phyloP scores from a whole-genome alignment of 2,113 vertebrate genomes.

The Candoia aspera region DNA sequence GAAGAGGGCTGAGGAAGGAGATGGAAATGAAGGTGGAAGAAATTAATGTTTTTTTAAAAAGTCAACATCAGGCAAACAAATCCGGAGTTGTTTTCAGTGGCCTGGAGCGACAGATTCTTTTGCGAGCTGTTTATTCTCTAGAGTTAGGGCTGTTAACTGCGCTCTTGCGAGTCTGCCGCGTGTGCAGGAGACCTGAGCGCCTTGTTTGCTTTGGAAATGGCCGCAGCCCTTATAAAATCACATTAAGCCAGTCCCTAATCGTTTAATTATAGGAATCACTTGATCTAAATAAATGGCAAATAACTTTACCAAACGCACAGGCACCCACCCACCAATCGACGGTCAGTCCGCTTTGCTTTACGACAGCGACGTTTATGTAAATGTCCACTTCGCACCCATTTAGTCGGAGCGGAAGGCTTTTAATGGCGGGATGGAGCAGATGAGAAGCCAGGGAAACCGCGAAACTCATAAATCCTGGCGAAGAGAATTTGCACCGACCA shows the following conservation, averaged over 20 bases:
- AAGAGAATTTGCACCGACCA: slow-evolving; percentile 48
- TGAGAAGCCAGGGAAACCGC: not conserved
- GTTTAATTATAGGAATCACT: slow-evolving; percentile 46
- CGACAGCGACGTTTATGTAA: slow-evolving; percentile 15
- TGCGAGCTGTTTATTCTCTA: slow-evolving; percentile 44
- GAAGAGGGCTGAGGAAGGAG: not conserved
- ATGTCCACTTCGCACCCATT: slow-evolving; percentile 12
- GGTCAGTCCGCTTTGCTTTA: not conserved
- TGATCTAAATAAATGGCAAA: slow-evolving; percentile 51
- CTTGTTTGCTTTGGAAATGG: slow-evolving; percentile 64
- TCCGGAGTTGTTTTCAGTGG: slow-evolving; percentile 56
- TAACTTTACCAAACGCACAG: not conserved
- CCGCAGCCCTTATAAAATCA: slow-evolving; percentile 51
- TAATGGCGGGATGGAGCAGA: slow-evolving; percentile 4
- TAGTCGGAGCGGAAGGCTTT: slow-evolving; percentile 16
- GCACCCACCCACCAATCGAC: not conserved
- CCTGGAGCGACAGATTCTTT: slow-evolving; percentile 36
- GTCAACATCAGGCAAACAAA: slow-evolving; percentile 62
- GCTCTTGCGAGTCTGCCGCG: not conserved
- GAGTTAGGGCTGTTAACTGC: slow-evolving; percentile 55
- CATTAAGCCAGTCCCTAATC: slow-evolving; percentile 50
- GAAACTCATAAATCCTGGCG: slow-evolving; percentile 53
- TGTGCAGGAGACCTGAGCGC: slow-evolving; percentile 12
- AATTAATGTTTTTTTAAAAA: slow-evolving; percentile 30
- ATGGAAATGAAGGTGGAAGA: not conserved